Evolutionary conservation across 2,888 invertebrate species (phyloP).

Genomic region (Leptogaster cylindrica): DNA sequence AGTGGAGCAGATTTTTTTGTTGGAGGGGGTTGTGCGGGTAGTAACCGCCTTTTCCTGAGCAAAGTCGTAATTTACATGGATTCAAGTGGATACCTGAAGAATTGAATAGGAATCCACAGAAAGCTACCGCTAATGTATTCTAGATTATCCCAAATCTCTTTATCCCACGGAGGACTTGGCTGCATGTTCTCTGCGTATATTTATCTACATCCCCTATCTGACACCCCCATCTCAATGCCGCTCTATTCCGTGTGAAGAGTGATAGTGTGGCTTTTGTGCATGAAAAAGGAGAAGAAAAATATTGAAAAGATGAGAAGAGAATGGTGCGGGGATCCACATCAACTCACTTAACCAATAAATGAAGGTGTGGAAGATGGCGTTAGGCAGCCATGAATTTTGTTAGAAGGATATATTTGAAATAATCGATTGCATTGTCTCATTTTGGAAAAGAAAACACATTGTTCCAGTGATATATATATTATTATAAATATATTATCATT

Average conservation of each 20-base stretch:
- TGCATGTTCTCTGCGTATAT: conserved; percentile 37
- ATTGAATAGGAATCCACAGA: conserved; percentile 63
- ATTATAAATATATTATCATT: too few relatives aligned
- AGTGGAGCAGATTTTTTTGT: too few relatives aligned
- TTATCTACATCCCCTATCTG: conserved; percentile 39
- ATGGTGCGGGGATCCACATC: too few relatives aligned
- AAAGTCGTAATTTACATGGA: conserved; percentile 61
- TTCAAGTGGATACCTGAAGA: conserved; percentile 61
- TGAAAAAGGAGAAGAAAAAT: conserved; percentile 12
- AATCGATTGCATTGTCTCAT: too few relatives aligned
- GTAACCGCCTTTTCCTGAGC: conserved; percentile 32
- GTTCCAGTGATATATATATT: too few relatives aligned
- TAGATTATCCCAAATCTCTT: conserved; percentile 61
- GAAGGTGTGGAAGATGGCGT: neutral
- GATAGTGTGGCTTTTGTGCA: conserved; percentile 40
- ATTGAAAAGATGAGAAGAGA: conserved; percentile 35
- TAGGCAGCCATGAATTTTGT: too few relatives aligned
- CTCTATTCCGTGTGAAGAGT: conserved; percentile 39
- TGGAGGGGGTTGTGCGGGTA: too few relatives aligned
- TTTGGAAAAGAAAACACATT: too few relatives aligned
- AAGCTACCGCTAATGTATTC: conserved; percentile 63
- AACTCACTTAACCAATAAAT: conserved; percentile 21
- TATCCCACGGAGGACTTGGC: conserved; percentile 50
- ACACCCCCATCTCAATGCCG: conserved; percentile 33
- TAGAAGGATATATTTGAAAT: too few relatives aligned